Evolutionary conservation across 1,140 invertebrate species (phyloP).

Genomic region (Hylyphantes graminicola): DNA sequence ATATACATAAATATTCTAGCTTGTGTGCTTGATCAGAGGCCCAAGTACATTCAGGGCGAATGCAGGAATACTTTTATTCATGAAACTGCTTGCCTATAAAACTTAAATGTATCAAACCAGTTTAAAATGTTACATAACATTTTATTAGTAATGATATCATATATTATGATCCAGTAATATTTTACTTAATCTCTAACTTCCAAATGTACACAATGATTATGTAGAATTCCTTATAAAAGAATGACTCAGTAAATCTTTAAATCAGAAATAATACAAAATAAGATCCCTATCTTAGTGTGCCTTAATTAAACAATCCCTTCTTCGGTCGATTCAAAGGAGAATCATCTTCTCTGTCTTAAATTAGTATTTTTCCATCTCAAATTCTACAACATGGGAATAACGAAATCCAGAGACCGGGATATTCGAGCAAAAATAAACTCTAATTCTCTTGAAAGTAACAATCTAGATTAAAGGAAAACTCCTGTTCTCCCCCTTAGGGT

Average conservation of each 20-base stretch:
- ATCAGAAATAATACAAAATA: neutral
- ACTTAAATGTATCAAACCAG: neutral
- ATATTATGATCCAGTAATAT: neutral
- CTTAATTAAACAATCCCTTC: constrained; percentile 3
- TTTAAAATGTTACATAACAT: neutral
- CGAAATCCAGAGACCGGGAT: neutral
- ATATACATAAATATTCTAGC: no score
- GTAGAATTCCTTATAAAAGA: neutral
- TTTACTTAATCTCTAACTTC: neutral
- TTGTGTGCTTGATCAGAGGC: no score
- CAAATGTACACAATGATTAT: neutral
- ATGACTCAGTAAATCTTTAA: neutral
- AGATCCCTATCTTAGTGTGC: neutral
- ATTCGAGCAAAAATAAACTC: constrained; percentile 54
- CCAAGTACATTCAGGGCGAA: no score
- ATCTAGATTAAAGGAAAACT: constrained; percentile 47
- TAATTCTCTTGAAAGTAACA: constrained; percentile 47
- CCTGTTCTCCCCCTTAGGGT: constrained; percentile 13
- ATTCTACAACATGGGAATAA: neutral
- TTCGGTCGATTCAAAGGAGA: neutral
- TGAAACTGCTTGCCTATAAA: neutral
- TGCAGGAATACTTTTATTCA: no score
- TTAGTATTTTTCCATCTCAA: constrained; percentile 22
- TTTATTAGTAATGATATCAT: neutral
- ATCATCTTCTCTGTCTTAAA: constrained; percentile 19